A percentile compares a stretch with the other conserved stretches of the same genome.
These are phyloP conservation scores for Lepidurus packardi DNA, from an alignment of 1,140 invertebrate species.

Conservation along the genomic window DNA sequence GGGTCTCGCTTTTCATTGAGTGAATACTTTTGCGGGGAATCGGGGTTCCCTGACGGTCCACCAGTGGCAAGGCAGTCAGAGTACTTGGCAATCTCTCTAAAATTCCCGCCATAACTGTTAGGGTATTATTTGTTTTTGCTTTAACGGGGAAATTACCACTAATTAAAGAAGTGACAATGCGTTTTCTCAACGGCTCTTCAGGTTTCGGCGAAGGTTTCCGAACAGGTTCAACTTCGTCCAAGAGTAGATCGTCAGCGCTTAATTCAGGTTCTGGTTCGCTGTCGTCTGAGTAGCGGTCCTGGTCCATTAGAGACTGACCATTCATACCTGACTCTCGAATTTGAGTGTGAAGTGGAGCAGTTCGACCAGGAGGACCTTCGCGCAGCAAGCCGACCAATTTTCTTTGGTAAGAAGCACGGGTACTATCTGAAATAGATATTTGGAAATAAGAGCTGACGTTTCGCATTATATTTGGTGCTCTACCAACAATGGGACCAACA, in stretches of 20 bases:
- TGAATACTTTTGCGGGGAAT: conserved; percentile 30
- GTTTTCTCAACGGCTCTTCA: conserved; percentile 9
- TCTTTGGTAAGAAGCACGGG: conserved; percentile 32
- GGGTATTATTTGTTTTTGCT: conserved; percentile 6
- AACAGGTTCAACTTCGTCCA: conserved; percentile 26
- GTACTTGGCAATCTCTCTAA: conserved; percentile 22
- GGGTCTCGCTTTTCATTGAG: neutral
- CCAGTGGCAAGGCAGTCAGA: conserved; percentile 28
- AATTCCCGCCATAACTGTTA: conserved; percentile 2
- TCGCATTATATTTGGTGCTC: neutral
- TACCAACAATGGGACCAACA: conserved; percentile 36
- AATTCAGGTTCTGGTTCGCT: conserved; percentile 19
- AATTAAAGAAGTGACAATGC: neutral
- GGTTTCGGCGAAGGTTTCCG: neutral
- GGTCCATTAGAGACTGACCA: conserved; percentile 11
- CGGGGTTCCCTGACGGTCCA: conserved; percentile 34
- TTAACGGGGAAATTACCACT: neutral
- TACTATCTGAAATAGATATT: conserved; percentile 29
- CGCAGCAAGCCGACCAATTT: conserved; percentile 34
- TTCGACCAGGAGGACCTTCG: conserved; percentile 24
- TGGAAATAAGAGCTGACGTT: neutral
- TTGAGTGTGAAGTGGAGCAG: neutral
- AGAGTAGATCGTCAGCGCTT: neutral
- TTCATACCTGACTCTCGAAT: neutral
- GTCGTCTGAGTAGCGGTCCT: conserved; percentile 27